Base-by-base conservation (phyloP, 1,140 invertebrate species). In the Idris sp. region DNA sequence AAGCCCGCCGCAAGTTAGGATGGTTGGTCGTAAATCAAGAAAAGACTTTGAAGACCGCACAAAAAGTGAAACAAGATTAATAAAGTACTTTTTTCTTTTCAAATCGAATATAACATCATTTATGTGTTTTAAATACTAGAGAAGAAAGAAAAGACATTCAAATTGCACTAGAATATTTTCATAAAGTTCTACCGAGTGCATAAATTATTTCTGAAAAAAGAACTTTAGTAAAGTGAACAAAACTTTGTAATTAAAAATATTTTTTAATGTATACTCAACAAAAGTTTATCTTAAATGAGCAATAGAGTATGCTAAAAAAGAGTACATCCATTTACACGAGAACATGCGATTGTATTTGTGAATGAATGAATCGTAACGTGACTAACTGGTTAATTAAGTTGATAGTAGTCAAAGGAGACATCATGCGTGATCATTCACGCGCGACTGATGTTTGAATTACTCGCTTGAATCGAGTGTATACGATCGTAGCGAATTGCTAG, bases 371-470 rank as follows among this genome's bases (percentile, higher is more conserved):
- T 58, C 40, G 36, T 54, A 64, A 58, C 33, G 26, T 53, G 59
- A 67, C 22, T 56, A 62, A 46, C 31, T 54, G 30, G 59, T 67
- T 56, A 61, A 61, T 62, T 67, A 72, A 72, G 43, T 72, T 64
- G 56, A 62, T 74, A 54, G 59, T 31, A 25, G 62, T 68, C 58
- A 64, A 73, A 76, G 44, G 67, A 76, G 74, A 69, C 58, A 71
- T 79, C 64, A 72, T 40, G 71, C 44, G 71, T 62, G 73, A 74
- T 77, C 79, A 67, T 79, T 80, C 77, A 76, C 77, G 81, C 80
- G 79, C 82, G 81, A 83, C 79, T 81, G 79, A 83, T 76, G 81
- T 80, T 79, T 78, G 80, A 83, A 84, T 82, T 78, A 79, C 74
- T 76, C 44, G 74, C 64, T 46, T 72, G 77, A 71, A 76, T 79